A percentile compares a stretch with the other conserved stretches of the same genome.
Evolutionary conservation across 2,797 vertebrate genomes (phyloP).

Genomic region (Sebastes minor): DNA sequence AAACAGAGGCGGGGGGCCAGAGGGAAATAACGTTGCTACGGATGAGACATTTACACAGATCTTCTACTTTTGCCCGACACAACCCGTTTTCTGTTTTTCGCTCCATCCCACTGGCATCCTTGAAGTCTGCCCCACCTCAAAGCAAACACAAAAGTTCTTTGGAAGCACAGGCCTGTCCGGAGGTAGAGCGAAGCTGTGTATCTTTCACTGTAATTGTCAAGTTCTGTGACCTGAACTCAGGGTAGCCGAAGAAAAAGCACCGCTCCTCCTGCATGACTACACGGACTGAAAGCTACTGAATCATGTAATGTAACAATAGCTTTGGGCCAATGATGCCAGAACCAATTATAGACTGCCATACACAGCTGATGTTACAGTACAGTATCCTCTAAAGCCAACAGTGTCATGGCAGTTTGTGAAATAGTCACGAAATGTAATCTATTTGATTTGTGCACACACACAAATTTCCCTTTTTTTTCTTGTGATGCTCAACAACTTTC

Average conservation of each 20-base stretch:
- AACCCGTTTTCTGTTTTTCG: background rate
- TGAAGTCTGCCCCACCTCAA: background rate
- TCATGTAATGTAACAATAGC: constrained; percentile 11
- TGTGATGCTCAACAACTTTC: fast-evolving
- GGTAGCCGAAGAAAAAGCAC: background rate
- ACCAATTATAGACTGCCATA: constrained; percentile 1
- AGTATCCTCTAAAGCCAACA: background rate
- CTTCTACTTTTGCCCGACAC: background rate
- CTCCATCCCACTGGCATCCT: background rate
- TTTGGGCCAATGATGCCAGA: background rate
- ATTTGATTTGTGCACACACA: no score
- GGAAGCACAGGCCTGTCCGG: background rate
- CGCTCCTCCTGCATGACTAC: background rate
- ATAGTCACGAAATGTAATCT: no score
- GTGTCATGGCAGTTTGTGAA: no score
- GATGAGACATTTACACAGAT: constrained; percentile 4
- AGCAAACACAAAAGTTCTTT: background rate
- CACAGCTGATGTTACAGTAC: background rate
- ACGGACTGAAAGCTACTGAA: constrained; percentile 10
- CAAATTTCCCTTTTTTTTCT: no score
- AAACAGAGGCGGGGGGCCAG: background rate
- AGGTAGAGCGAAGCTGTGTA: background rate
- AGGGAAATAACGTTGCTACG: background rate
- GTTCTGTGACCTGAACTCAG: constrained; percentile 6
- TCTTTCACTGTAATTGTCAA: constrained; percentile 20